These are phyloP conservation scores for Myrmecophaga tridactyla DNA, from an alignment of 2,113 vertebrate genomes.

Conservation along the genomic window DNA sequence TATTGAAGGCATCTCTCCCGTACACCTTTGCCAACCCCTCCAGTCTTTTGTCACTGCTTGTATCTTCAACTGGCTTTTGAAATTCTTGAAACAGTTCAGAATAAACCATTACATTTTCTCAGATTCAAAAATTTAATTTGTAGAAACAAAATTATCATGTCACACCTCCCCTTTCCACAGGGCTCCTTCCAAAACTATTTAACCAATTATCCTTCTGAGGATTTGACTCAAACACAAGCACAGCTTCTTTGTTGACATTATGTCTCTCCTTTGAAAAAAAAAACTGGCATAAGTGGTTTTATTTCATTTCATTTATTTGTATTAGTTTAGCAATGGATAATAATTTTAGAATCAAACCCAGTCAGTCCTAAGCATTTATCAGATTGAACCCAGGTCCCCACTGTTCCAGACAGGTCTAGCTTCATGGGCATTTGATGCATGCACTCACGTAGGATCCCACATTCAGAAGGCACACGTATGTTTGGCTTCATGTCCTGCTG, in stretches of 20 bases:
- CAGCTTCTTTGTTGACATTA: constrained; percentile 40
- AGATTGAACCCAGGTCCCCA: background rate
- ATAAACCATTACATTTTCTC: constrained; percentile 31
- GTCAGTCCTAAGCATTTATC: background rate
- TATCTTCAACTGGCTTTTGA: constrained; percentile 40
- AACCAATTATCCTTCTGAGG: constrained; percentile 54
- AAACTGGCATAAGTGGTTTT: background rate
- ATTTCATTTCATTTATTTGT: constrained; percentile 30
- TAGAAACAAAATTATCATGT: constrained; percentile 58
- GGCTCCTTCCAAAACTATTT: constrained; percentile 50
- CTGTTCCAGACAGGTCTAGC: background rate
- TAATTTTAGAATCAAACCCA: background rate
- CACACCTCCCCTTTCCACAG: background rate
- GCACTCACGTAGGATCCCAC: fast-evolving
- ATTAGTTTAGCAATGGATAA: background rate
- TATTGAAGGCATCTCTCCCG: background rate
- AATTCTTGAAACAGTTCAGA: constrained; percentile 45
- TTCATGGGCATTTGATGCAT: no score
- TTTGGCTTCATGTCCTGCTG: background rate
- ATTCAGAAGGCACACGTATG: background rate
- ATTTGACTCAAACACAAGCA: constrained; percentile 26
- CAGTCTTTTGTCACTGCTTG: background rate
- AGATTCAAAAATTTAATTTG: constrained; percentile 34
- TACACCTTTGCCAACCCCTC: background rate
- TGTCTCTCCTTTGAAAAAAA: constrained; percentile 47